phyloP scores from a whole-genome alignment of 64 coral and sea anemone genomes.

The Dendrophyllia cribrosa region DNA sequence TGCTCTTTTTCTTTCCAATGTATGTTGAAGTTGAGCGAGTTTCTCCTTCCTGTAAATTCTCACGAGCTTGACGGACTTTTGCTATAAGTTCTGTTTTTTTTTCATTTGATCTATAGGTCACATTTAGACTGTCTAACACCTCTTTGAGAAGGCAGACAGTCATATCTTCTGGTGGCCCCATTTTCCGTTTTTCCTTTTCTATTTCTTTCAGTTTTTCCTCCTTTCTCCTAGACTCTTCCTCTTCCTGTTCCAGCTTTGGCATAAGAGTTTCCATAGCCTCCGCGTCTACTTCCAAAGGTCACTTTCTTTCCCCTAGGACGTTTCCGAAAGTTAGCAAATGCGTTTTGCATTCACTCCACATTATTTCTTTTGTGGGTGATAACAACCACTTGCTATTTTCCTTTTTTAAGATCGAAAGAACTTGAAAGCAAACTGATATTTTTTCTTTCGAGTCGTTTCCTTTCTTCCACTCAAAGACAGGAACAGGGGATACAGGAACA shows the following conservation, averaged over 20 bases:
- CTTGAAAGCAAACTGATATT: constrained; percentile 11
- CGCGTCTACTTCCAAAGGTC: background rate
- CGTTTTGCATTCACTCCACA: constrained; percentile 32
- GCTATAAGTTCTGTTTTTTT: constrained; percentile 1
- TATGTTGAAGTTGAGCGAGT: background rate
- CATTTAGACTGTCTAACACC: constrained; percentile 13
- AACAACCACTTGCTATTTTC: constrained; percentile 14
- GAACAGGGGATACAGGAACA: no score
- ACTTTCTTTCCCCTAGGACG: background rate
- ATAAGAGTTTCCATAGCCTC: background rate
- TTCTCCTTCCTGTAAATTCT: background rate
- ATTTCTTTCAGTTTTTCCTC: background rate
- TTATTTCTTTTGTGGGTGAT: constrained; percentile 11
- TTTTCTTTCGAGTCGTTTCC: background rate
- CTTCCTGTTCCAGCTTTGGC: background rate
- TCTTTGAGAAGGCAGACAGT: constrained; percentile 7
- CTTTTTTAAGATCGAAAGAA: constrained; percentile 9
- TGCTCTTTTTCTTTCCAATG: background rate
- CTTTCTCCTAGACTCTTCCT: background rate
- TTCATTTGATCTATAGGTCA: background rate
- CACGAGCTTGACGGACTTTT: background rate
- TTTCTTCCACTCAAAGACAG: constrained; percentile 30
- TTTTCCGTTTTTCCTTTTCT: background rate
- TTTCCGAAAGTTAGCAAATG: constrained; percentile 7
- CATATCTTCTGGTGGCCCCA: constrained; percentile 15